A percentile compares a stretch with the other conserved stretches of the same genome.
These are phyloP conservation scores for Myrmecophaga tridactyla DNA, from an alignment of 2,113 vertebrate genomes.

Conservation along the genomic window DNA sequence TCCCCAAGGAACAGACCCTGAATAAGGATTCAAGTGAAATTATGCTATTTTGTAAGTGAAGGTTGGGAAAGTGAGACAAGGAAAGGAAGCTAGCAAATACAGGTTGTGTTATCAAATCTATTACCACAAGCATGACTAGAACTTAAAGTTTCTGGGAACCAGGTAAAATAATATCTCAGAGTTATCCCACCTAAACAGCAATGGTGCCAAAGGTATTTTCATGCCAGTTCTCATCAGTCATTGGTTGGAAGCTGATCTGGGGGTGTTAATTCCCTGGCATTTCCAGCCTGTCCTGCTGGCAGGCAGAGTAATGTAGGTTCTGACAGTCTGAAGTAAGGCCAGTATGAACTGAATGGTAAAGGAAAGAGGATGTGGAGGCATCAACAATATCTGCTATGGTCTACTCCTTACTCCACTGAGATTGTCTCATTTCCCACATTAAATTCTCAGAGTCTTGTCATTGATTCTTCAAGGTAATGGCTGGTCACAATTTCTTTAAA, in stretches of 20 bases:
- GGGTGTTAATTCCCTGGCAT: not conserved
- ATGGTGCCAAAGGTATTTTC: not conserved
- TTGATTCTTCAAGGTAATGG: not conserved
- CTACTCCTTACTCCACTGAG: not conserved
- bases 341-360: not conserved
- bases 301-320: not conserved
- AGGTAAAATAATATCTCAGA: not conserved
- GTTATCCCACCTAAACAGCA: not conserved
- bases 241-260: not conserved
- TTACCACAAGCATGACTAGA: not conserved
- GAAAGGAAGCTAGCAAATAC: not conserved
- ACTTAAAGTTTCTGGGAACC: not conserved
- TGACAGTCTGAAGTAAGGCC: not conserved
- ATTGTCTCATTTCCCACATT: not conserved
- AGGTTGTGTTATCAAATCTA: not conserved
- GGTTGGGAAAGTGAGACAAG: not conserved
- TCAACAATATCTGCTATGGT: not conserved
- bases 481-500: not conserved
- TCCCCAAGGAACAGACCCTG: not conserved
- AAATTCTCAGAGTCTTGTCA: not conserved
- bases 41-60: constrained; percentile 19
- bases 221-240: not conserved
- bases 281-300: not conserved
- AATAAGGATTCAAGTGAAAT: not conserved
- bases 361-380: not conserved